These are phyloP conservation scores for Galbula dea DNA, from an alignment of 2,113 vertebrate species.

Conservation along the genomic window DNA sequence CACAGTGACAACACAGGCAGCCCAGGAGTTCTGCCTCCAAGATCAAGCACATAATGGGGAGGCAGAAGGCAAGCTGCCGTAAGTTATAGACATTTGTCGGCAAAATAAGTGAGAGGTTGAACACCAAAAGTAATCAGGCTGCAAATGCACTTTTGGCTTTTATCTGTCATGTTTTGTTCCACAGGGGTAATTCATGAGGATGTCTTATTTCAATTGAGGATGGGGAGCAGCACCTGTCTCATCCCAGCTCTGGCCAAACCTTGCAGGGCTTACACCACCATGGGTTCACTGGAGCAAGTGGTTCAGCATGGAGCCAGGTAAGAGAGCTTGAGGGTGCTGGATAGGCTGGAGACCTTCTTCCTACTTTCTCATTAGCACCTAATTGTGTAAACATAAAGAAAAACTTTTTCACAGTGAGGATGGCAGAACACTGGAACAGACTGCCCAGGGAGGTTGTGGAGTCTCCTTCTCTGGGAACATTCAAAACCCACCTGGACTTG, in stretches of 20 bases:
- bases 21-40: not conserved
- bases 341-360: not conserved
- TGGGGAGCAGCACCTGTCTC: not conserved
- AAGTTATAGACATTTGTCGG: accelerated
- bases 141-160: not conserved
- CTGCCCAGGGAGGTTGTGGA: too few relatives aligned
- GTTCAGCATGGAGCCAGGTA: not conserved
- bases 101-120: not conserved
- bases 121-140: not conserved
- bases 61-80: not conserved
- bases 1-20: not conserved
- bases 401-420: too few relatives aligned
- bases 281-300: not conserved
- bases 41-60: accelerated
- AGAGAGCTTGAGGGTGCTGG: not conserved
- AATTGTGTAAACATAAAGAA: too few relatives aligned
- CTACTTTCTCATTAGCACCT: not conserved
- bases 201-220: accelerated
- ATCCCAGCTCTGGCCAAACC: accelerated
- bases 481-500: too few relatives aligned
- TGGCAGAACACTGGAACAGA: too few relatives aligned
- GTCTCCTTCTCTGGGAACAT: too few relatives aligned
- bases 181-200: not conserved
- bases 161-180: not conserved
- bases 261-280: not conserved